Conservation (phyloP, 2,113 vertebrate species). For the Dasyurus viverrinus region DNA sequence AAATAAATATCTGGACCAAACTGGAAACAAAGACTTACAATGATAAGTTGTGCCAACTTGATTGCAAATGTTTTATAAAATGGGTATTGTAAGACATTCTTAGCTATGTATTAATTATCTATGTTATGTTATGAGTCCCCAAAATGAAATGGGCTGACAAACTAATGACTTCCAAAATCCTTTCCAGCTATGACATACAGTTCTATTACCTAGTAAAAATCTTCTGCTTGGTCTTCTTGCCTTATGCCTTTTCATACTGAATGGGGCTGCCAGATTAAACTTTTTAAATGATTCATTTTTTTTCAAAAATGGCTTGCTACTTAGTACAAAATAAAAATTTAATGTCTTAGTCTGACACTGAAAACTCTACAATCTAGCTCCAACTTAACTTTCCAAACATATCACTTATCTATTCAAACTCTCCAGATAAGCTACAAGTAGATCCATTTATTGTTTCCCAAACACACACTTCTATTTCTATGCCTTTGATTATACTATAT, state of each 20-base stretch:
- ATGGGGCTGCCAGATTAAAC: too few relatives aligned
- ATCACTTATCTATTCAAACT: neutral
- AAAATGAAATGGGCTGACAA: neutral
- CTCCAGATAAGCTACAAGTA: neutral
- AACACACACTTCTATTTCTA: neutral
- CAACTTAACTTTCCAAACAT: neutral
- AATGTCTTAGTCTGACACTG: neutral
- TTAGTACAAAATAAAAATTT: neutral
- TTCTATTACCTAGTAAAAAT: conserved; percentile 21
- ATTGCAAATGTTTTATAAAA: conserved; percentile 3
- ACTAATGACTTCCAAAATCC: neutral
- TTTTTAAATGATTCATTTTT: neutral
- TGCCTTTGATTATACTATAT: neutral
- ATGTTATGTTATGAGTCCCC: conserved; percentile 22
- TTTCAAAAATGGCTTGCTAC: neutral
- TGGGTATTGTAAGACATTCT: conserved; percentile 27
- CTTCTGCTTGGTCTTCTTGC: conserved; percentile 19
- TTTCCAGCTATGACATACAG: conserved; percentile 10
- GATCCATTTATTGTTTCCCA: neutral
- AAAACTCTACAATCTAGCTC: neutral
- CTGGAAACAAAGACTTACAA: neutral
- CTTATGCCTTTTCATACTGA: neutral
- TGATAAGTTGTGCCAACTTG: conserved; percentile 34
- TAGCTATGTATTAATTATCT: conserved; percentile 44
- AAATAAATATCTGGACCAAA: neutral